Conservation (phyloP, 2,113 vertebrate genomes). For the Seriola dumerili region DNA sequence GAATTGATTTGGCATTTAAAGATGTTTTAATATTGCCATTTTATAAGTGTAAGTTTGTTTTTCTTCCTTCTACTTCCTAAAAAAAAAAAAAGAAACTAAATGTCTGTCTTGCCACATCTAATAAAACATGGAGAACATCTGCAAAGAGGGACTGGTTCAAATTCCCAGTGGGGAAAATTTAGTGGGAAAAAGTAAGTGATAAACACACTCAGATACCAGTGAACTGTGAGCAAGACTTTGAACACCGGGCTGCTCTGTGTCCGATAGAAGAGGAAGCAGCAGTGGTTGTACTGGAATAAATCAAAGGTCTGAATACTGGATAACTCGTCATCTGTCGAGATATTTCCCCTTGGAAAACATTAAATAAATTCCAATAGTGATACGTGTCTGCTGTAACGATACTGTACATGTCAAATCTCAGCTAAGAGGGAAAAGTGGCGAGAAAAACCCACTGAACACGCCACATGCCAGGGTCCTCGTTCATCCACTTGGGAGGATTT, state of each 20-base stretch:
- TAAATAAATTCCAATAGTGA: background rate
- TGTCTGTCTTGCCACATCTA: background rate
- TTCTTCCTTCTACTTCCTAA: background rate
- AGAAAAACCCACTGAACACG: background rate
- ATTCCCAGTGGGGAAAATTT: background rate
- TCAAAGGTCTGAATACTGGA: background rate
- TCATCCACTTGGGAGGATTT: background rate
- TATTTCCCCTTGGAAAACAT: background rate
- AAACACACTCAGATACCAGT: background rate
- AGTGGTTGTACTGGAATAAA: no score
- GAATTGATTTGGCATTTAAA: background rate
- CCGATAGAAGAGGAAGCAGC: no score
- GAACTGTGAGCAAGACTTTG: background rate
- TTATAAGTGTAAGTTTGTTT: background rate
- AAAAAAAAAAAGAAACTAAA: background rate
- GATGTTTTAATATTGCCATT: background rate
- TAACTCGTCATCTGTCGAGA: background rate
- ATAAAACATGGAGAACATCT: background rate
- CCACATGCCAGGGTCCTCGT: background rate
- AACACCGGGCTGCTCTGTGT: background rate
- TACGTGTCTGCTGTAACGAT: background rate
- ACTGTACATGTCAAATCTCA: background rate
- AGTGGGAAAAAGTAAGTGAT: no score
- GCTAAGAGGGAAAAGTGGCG: background rate
- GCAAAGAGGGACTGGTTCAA: background rate